These are phyloP conservation scores for Danio jaintianensis DNA, from an alignment of 2,797 vertebrate genomes.

Conservation along the genomic window DNA sequence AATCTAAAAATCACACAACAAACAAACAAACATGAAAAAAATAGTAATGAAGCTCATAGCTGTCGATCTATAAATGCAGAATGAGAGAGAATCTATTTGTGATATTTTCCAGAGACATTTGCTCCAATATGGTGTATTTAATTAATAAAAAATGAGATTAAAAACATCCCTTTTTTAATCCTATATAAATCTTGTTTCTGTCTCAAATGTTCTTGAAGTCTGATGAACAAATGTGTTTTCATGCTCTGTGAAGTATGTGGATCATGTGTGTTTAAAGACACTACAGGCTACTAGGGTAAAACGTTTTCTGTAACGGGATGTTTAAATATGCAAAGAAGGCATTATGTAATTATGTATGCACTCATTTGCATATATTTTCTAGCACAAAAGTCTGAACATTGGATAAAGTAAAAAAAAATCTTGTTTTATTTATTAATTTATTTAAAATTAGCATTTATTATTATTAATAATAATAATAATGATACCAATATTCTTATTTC, in stretches of 20 bases:
- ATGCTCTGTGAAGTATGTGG: not conserved
- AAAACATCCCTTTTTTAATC: conserved; percentile 68
- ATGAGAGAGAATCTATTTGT: conserved; percentile 99
- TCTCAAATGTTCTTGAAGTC: not conserved
- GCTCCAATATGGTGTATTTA: conserved; percentile 99
- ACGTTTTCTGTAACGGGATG: too few relatives aligned
- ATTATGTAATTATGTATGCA: too few relatives aligned
- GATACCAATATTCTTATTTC: too few relatives aligned
- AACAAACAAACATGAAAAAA: conserved; percentile 66
- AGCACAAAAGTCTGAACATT: too few relatives aligned
- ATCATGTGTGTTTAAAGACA: not conserved
- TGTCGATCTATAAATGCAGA: conserved; percentile 94
- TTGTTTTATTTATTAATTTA: too few relatives aligned
- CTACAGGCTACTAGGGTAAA: too few relatives aligned
- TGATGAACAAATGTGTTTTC: not conserved
- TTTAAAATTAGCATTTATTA: too few relatives aligned
- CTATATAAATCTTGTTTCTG: conserved; percentile 28
- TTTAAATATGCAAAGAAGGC: too few relatives aligned
- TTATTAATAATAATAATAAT: too few relatives aligned
- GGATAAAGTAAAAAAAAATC: too few relatives aligned
- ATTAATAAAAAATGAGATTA: conserved; percentile 99
- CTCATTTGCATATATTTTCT: too few relatives aligned
- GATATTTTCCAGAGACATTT: conserved; percentile 99
- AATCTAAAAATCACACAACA: conserved; percentile 76
- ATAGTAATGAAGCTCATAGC: conserved; percentile 80